A percentile compares a stretch with the other conserved stretches of the same genome.
These are phyloP conservation scores for Notothenia rossii DNA, from an alignment of 2,113 vertebrate genomes.

Conservation along the genomic window DNA sequence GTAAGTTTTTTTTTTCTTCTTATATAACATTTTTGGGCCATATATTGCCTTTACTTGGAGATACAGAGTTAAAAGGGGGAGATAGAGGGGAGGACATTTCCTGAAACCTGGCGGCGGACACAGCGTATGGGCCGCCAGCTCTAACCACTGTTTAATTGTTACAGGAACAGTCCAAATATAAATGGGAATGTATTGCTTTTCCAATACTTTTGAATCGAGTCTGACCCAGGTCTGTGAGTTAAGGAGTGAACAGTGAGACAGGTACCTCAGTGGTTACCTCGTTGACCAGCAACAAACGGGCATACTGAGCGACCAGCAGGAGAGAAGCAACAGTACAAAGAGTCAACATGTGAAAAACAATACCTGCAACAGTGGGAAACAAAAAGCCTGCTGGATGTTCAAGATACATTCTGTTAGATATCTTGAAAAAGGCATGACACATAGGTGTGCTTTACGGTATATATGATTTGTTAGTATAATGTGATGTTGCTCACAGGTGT, in stretches of 20 bases:
- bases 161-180: not conserved
- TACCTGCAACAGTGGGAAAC: slow-evolving; percentile 13
- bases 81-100: too few species aligned
- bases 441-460: not conserved
- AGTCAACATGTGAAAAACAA: slow-evolving; percentile 70
- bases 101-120: too few species aligned
- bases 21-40: too few species aligned
- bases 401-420: not conserved
- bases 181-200: not conserved
- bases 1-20: too few species aligned
- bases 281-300: slow-evolving; percentile 95
- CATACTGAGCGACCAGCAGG: slow-evolving; percentile 91
- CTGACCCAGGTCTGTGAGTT: slow-evolving; percentile 71
- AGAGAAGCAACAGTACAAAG: slow-evolving; percentile 92
- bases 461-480: not conserved
- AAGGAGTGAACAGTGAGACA: slow-evolving; percentile 69
- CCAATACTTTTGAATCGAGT: not conserved
- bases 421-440: not conserved
- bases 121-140: too few species aligned
- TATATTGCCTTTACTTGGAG: too few species aligned
- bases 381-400: slow-evolving; percentile 1
- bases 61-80: too few species aligned
- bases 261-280: slow-evolving; percentile 97
- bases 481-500: not conserved
- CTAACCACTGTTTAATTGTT: too few species aligned